Base-by-base conservation (phyloP, 2,888 invertebrate genomes). In the Nyleta sp. region DNA sequence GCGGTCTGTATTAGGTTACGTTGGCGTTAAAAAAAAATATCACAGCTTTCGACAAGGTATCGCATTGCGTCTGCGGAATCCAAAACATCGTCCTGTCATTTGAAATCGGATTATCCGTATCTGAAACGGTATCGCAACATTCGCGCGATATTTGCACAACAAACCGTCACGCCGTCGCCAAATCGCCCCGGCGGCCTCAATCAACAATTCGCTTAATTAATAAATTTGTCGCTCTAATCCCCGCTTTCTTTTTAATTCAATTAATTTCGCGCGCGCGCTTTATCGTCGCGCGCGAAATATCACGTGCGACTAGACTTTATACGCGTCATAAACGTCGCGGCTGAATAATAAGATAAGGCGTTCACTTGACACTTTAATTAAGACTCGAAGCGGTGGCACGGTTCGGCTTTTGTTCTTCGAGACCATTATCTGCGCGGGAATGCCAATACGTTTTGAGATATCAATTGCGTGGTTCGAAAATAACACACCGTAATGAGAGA, bases 341-440 rank as follows among this genome's bases (percentile, higher is more conserved):
- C 38, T 71, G 53, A 48, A 59, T 50, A 77, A 53, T 65, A 65
- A 77, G 76, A 77, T 68, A 71, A 71, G 31, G 44, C 48, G 6
- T 70, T 68, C 52, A 44, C 50, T 65, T 77, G 71, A 65, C 71
- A 57, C 59, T 71, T 64, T 71, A 77, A 71, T 77, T 77, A 77
- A 77, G 55, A 65, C 46, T 60, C 76, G 59, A 71, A 50, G 53
- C 50, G 42, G 33, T 24, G n/a, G 8, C 44, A 15, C 28, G 17
- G 22, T 52, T 20, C 40, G 35, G 74, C 75, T 75, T 72, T 73
- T 73, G 73, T 73, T 73, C 65, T 59, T 38, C 2, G 50, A 57
- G 73, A 73, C 65, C 24, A 64, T 62, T 76, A 76, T 76, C 64
- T 55, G 53, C 62, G 62, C 62, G 46, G 18, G 62, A 60, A 20